These are phyloP conservation scores for Andinoacara biseriatus DNA, from an alignment of 2,113 vertebrate species.

Conservation along the genomic window DNA sequence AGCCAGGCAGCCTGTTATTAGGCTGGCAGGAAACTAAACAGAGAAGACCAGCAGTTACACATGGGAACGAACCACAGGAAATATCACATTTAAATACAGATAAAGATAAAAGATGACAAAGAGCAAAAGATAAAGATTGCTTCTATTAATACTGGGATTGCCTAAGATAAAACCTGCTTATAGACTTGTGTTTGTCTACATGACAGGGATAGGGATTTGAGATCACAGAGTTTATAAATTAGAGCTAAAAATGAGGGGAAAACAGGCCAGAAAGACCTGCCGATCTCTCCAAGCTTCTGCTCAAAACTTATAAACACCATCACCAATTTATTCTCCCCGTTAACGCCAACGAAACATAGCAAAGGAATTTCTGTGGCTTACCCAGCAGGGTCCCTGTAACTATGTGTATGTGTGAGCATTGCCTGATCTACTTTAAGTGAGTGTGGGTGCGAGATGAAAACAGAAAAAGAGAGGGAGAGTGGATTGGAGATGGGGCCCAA, in stretches of 20 bases:
- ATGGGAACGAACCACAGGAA: background rate
- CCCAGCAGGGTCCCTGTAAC: background rate
- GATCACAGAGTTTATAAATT: background rate
- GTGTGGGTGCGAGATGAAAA: background rate
- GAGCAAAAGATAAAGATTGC: background rate
- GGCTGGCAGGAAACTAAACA: conserved; percentile 25
- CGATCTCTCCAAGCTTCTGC: background rate
- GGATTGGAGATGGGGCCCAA: conserved; percentile 30
- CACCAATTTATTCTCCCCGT: background rate
- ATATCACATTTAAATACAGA: background rate
- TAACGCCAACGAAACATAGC: background rate
- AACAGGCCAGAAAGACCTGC: background rate
- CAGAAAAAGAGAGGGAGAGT: conserved; percentile 1
- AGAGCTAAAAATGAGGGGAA: background rate
- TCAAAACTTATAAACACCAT: background rate
- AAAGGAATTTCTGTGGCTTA: background rate
- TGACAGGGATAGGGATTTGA: background rate
- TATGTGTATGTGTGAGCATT: background rate
- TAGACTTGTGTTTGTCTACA: background rate
- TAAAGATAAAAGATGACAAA: background rate
- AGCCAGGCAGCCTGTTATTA: conserved; percentile 49
- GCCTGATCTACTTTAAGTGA: background rate
- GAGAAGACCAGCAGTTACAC: conserved; percentile 18
- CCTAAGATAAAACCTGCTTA: background rate
- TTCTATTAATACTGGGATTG: background rate